Evolutionary conservation across 2,113 vertebrate genomes (phyloP), one percentile per base, ranked within the genome.

Genomic region (Rhombomys opimus): DNA sequence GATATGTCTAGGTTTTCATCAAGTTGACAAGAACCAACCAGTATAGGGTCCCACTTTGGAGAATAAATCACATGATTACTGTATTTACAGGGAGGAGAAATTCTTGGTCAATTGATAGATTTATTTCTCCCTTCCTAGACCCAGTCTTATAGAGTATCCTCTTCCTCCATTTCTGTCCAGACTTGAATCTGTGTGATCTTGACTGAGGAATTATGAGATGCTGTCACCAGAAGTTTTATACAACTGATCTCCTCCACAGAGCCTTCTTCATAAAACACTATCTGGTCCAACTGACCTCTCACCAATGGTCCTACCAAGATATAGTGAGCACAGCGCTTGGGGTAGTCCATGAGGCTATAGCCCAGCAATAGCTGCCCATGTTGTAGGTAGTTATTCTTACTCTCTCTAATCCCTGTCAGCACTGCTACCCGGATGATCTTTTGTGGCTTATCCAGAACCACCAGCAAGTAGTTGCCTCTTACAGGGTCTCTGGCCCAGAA

Each of bases 321-420:
- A 73, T 99, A 99, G 11, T 57, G 84, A 15, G 94, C 57, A 73
- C 99, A 99, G 14, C 97, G 97, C 30, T 6, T 35, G 1, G 86
- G 32, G 0, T 65, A 13, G 0, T 61, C 1, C 0, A 2, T 52
- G 72, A 10, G 27, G 9, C 1, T 2, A 0, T 9, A 92, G 85
- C 99, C 99, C 22, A 99, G 46, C 86, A 99, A 98, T 88, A 99
- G 98, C 22, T 98, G 95, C 23, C 99, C 99, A 0, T 97, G 95
- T 0, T 0, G 76, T 88, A 99, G 96, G 23, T 96, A 84, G 92
- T 99, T 99, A 0, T 89, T 95, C 0, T 8, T 92, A 15, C 89
- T 97, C 0, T 97, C 95, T 0, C 10, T 0, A 0, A 95, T 98
- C 25, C 99, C 99, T 0, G 99, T 99, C 85, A 95, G 97, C 27